Evolutionary conservation across 64 coral and sea anemone species (phyloP), one percentile per base, ranked within the genome.

Genomic region (Platygyra sinensis): DNA sequence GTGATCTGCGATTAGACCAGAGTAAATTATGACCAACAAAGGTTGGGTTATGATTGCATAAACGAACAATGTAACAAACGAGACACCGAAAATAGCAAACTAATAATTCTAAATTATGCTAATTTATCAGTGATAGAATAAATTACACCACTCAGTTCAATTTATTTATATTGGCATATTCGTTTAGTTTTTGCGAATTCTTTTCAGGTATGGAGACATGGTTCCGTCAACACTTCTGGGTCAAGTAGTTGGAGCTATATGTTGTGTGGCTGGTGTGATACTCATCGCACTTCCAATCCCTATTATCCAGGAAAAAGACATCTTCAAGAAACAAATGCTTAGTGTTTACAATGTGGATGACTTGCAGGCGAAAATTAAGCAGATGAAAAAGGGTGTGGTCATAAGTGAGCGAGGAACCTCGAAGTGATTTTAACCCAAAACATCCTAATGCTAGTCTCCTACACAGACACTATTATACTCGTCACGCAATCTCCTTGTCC

Each of bases 281-380:
- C 83, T 96, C 0, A 90, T 96, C 19, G 91, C 95, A 10, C 77
- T 96, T 0, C 95, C 95, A 14, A 96, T 96, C 17, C 95, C 95
- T 15, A 90, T 96, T 20, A 96, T 96, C 30, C 95, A 96, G 74
- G 95, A 96, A 46, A 96, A 96, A 62, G 95, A 96, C 60, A 96
- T 96, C 19, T 96, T 96, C 88, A 96, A 96, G 82, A 96, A 96
- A 72, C 93, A 94, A 17, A 96, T 96, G 95, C 82, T 96, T 16
- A 96, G 87, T 30, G 95, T 96, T 74, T 96, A 96, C 30, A 93
- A 97, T 67, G 95, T 97, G 5, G 95, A 97, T 60, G 92, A 97
- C 61, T 79, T 97, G 91, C 83, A 86, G 46, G 63, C 86, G 27
- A 97, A 97, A 73, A 90, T 97, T 22, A 89, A 87, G 19, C 52